Evolutionary conservation across 2,888 invertebrate species (phyloP), one percentile per base, ranked within the genome.

Genomic region (Hypselothyrea guttata): DNA sequence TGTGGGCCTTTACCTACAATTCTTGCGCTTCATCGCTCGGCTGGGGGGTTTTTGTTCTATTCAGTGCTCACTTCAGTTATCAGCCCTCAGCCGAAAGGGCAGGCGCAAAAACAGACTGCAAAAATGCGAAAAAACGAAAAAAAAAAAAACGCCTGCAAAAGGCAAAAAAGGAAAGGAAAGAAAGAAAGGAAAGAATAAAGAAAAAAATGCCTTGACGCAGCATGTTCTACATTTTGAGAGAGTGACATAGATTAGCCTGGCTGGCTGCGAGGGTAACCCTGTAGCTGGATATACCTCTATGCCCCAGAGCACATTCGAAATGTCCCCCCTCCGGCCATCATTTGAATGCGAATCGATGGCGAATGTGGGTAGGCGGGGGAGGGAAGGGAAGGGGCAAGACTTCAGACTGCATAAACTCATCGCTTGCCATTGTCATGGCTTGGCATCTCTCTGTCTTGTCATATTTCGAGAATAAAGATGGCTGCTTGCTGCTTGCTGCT

Each of bases 141-240:
- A 22, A 22, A 22, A 22, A 22, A 22, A 22, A 22, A n/a, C n/a
- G n/a, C n/a, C n/a, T n/a, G n/a, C n/a, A n/a, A n/a, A n/a, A n/a
- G n/a, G n/a, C n/a, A n/a, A 22, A 22, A 22, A 22, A 4, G 22
- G 22, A 22, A 22, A 22, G 5, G 5, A 22, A 22, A 22, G 5
- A 4, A 22, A 4, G 5, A 22, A 22, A 22, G 22, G 5, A 22
- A 22, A 22, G 22, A 22, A n/a, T n/a, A n/a, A 22, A 22, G 5
- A 22, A 22, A 4, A 22, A 55, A 68, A 37, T 67, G 53, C 57
- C 83, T 78, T 71, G 65, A 78, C 75, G 65, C 75, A 75, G 83
- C 52, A 54, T 75, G 61, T 66, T 70, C 61, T 41, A 70, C 66
- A 66, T 72, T 79, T 60, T 49, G 38, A 54, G 38, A 54, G 40